A percentile compares a stretch with the other conserved stretches of the same genome.
Conservation (phyloP, 30 jellyfish, hydroid and myxozoan genomes). For the Hydractinia symbiolongicarpus region DNA sequence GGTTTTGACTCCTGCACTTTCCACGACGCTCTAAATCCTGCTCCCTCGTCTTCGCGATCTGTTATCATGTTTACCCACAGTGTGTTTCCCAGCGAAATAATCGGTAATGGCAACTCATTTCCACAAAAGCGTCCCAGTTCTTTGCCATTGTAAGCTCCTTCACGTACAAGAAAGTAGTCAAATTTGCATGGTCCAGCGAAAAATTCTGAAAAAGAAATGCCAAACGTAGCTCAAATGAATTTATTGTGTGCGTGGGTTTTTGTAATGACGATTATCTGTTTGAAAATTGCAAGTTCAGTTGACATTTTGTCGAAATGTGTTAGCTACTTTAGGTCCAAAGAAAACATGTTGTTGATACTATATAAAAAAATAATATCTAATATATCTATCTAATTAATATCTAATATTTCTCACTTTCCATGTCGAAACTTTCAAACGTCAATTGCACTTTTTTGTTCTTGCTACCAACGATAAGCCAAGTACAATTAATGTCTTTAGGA, state of each 20-base stretch:
- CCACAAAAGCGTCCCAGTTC: slow-evolving; percentile 80
- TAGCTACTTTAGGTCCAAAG: no score
- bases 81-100: slow-evolving; percentile 46
- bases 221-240: no score
- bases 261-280: no score
- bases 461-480: slow-evolving; percentile 76
- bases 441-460: slow-evolving; percentile 50
- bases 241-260: no score
- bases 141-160: slow-evolving; percentile 64
- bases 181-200: slow-evolving; percentile 63
- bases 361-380: not conserved
- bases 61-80: slow-evolving; percentile 85
- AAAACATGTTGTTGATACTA: no score
- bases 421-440: slow-evolving; percentile 46
- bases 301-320: no score
- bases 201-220: not conserved
- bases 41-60: slow-evolving; percentile 61
- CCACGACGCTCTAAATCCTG: slow-evolving; percentile 95
- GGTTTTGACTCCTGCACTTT: slow-evolving; percentile 67
- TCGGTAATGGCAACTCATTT: slow-evolving; percentile 59
- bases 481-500: slow-evolving; percentile 76
- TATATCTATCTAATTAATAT: not conserved
- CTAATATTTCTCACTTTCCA: slow-evolving; percentile 59
- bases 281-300: no score
- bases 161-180: slow-evolving; percentile 64